Conservation (phyloP, 2,888 invertebrate species). For the Andrena minutula region DNA sequence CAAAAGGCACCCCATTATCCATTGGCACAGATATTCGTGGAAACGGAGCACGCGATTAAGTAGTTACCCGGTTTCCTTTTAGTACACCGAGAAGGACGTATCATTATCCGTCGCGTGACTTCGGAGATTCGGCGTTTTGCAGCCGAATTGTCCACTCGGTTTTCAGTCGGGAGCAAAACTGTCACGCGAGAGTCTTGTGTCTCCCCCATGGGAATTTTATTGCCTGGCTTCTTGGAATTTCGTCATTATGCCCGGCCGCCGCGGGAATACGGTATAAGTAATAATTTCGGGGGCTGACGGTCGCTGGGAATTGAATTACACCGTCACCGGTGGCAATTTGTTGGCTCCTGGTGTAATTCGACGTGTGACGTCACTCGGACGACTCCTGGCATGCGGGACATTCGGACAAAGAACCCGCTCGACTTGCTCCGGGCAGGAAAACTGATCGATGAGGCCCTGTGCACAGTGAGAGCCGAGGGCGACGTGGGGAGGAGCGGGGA, state of each 20-base stretch:
- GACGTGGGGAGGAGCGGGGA: neutral
- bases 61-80: conserved; percentile 19
- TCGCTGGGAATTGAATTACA: conserved; percentile 63
- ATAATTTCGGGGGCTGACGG: conserved; percentile 56
- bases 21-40: conserved; percentile 7
- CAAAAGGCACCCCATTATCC: conserved; percentile 8
- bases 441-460: conserved; percentile 18
- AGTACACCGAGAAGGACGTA: neutral
- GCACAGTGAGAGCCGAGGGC: neutral
- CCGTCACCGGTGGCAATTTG: conserved; percentile 49
- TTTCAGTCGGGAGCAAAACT: conserved; percentile 14
- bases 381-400: conserved; percentile 38
- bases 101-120: conserved; percentile 46
- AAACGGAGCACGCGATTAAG: conserved; percentile 38
- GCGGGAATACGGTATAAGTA: conserved; percentile 43
- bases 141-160: conserved; percentile 26
- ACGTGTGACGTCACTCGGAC: conserved; percentile 32
- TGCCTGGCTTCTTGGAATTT: conserved; percentile 61
- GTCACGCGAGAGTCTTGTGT: conserved; percentile 41
- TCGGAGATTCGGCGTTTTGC: conserved; percentile 4
- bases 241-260: conserved; percentile 34
- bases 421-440: conserved; percentile 22
- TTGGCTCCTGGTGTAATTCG: conserved; percentile 55
- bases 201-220: conserved; percentile 46
- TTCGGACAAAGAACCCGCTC: conserved; percentile 44